Evolutionary conservation across 2,113 vertebrate genomes (phyloP).

Genomic region (Indicator maculatus): DNA sequence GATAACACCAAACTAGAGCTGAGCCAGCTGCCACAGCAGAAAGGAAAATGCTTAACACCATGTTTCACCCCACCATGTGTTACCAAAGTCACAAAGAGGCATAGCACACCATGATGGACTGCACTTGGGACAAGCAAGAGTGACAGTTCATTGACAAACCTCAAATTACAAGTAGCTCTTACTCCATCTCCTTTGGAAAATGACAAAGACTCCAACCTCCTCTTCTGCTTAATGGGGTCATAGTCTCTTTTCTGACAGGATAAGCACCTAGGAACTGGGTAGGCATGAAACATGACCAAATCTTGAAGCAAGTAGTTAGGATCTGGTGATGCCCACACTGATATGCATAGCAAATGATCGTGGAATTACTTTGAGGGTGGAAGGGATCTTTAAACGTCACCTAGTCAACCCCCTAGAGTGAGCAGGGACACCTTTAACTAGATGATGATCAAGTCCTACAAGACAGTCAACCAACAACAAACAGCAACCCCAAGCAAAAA

Average conservation of each 20-base stretch:
- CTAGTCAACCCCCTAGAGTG: too few species aligned
- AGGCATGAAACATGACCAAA: neutral
- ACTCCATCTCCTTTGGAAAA: neutral
- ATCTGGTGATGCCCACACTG: neutral
- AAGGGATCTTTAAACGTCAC: too few species aligned
- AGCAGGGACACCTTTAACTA: too few species aligned
- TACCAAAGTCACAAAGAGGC: neutral
- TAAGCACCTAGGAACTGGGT: rapidly evolving
- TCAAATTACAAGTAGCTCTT: neutral
- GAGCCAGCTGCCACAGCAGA: neutral
- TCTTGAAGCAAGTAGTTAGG: neutral
- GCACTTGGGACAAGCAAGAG: neutral
- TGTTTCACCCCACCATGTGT: neutral
- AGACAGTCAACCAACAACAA: rapidly evolving
- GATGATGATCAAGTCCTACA: neutral
- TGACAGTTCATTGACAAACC: neutral
- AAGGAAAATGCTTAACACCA: neutral
- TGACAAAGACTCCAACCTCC: neutral
- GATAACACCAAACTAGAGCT: neutral
- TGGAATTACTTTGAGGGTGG: too few species aligned
- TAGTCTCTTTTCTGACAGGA: neutral
- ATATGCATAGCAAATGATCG: neutral
- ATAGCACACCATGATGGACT: neutral
- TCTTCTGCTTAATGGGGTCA: neutral
- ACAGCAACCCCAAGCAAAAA: rapidly evolving